Percentiles rank a stretch among this genome's conserved stretches.
phyloP scores from a whole-genome alignment of 2,888 invertebrate genomes.

The Sminthurides aquaticus region DNA sequence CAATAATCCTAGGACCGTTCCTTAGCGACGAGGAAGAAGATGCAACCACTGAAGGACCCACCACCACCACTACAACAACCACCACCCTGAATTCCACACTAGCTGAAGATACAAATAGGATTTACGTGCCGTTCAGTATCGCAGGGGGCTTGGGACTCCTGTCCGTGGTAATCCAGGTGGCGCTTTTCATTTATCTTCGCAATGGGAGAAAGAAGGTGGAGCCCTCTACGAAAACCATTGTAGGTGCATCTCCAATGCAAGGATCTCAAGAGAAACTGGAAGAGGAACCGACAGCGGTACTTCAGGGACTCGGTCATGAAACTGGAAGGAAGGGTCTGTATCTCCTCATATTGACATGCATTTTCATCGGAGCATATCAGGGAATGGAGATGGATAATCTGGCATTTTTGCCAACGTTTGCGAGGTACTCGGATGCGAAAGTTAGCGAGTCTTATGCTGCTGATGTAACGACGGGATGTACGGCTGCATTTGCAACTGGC shows the following conservation, averaged over 20 bases:
- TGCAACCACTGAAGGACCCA: background rate
- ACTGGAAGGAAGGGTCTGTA: background rate
- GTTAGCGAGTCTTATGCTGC: constrained; percentile 24
- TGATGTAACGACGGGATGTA: constrained; percentile 20
- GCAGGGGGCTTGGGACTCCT: constrained; percentile 16
- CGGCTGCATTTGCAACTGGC: constrained; percentile 20
- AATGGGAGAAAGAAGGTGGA: background rate
- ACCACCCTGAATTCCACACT: background rate
- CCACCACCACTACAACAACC: background rate
- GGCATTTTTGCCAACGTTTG: constrained; percentile 30
- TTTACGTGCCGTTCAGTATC: constrained; percentile 27
- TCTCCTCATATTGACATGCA: background rate
- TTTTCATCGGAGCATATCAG: constrained; percentile 15
- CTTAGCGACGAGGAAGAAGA: constrained; percentile 10
- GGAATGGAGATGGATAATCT: constrained; percentile 27
- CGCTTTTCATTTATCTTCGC: constrained; percentile 21
- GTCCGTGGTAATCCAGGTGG: constrained; percentile 12
- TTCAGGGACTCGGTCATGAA: background rate
- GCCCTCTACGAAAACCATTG: too few species aligned
- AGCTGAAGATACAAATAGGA: background rate
- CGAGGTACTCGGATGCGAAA: constrained; percentile 21
- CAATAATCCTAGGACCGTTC: constrained; percentile 25
- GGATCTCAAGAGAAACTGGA: background rate
- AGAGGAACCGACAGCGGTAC: background rate
- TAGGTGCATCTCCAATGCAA: background rate